These are phyloP conservation scores for Pediacus dermestoides DNA, from an alignment of 2,888 invertebrate genomes.

Conservation along the genomic window DNA sequence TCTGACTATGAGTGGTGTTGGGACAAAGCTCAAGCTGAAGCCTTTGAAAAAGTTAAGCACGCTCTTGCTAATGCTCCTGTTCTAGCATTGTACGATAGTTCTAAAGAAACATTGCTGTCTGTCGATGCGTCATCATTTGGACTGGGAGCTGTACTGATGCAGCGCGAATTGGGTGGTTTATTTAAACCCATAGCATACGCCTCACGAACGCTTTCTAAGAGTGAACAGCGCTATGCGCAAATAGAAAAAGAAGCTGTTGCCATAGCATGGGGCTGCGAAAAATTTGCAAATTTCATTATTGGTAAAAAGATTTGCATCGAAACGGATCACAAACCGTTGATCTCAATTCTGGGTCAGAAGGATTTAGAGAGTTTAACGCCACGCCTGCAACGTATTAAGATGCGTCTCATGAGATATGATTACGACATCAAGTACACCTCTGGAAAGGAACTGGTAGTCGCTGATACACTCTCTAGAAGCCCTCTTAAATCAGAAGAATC, in stretches of 20 bases:
- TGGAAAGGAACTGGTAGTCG: too few relatives aligned
- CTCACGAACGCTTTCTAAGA: constrained; percentile 21
- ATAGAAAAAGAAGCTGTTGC: constrained; percentile 32
- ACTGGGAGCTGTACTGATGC: constrained; percentile 25
- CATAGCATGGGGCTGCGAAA: constrained; percentile 24
- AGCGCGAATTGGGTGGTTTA: too few relatives aligned
- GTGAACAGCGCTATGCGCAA: constrained; percentile 28
- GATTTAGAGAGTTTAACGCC: constrained; percentile 12
- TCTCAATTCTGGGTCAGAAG: constrained; percentile 30
- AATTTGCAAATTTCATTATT: constrained; percentile 28
- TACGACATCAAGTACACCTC: too few relatives aligned
- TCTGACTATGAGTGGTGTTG: background rate
- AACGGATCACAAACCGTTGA: constrained; percentile 32
- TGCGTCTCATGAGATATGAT: too few relatives aligned
- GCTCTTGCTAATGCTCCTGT: constrained; percentile 2
- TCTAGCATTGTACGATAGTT: background rate
- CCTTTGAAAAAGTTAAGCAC: constrained; percentile 1
- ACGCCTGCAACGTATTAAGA: constrained; percentile 14
- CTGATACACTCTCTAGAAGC: too few relatives aligned
- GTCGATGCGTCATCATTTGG: constrained; percentile 23
- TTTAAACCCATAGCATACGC: constrained; percentile 29
- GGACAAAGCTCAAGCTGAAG: background rate
- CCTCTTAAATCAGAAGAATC: too few relatives aligned
- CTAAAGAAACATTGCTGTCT: constrained; percentile 11
- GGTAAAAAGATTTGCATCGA: constrained; percentile 24